A percentile compares a stretch with the other conserved stretches of the same genome.
Conservation (phyloP, 2,888 invertebrate genomes). For the Melikaiella ostensackeni region DNA sequence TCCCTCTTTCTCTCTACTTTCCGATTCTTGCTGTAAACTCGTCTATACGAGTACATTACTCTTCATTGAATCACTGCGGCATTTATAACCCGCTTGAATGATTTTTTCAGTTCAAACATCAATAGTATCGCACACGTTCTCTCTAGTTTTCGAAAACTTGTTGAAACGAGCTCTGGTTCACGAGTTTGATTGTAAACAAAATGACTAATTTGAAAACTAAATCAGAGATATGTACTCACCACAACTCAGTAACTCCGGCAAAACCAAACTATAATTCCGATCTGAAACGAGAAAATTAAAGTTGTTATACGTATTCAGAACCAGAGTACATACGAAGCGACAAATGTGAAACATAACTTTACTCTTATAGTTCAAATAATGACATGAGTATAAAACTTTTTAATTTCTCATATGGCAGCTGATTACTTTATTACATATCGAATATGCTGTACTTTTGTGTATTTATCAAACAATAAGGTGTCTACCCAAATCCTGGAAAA, state of each 20-base stretch:
- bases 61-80: neutral
- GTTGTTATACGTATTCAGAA: conserved; percentile 11
- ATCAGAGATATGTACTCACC: neutral
- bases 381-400: too few species aligned
- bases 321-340: neutral
- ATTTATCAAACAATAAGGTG: too few species aligned
- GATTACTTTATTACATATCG: conserved; percentile 4
- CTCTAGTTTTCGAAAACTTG: neutral
- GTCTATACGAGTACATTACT: neutral
- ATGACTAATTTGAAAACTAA: neutral
- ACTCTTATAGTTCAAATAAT: neutral
- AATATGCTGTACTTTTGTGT: neutral
- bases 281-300: conserved; percentile 33
- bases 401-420: neutral
- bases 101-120: neutral
- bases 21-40: neutral
- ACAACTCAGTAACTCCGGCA: neutral
- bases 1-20: neutral
- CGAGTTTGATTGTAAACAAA: neutral
- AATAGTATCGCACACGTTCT: too few species aligned
- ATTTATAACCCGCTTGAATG: neutral
- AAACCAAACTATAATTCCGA: conserved; percentile 7
- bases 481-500: too few species aligned
- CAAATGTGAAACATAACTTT: conserved; percentile 4
- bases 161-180: neutral